These are phyloP conservation scores for Tachuris rubrigastra DNA, from an alignment of 2,113 vertebrate genomes.

Conservation along the genomic window DNA sequence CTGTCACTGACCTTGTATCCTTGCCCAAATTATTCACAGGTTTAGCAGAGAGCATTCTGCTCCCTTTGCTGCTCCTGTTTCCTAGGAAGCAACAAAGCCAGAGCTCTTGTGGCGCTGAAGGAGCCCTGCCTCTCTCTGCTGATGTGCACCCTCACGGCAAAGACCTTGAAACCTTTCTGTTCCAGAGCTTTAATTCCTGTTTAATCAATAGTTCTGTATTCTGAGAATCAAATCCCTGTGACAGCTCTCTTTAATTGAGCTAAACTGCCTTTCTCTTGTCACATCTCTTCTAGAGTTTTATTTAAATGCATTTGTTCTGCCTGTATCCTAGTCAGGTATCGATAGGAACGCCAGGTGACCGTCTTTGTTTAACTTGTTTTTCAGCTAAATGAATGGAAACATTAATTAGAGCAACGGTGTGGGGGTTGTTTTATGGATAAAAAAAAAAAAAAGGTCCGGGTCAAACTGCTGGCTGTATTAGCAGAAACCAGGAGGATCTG, in stretches of 20 bases:
- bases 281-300: slow-evolving; percentile 35
- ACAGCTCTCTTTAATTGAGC: slow-evolving; percentile 57
- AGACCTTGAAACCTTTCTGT: slow-evolving; percentile 62
- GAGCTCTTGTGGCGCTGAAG: not conserved
- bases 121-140: slow-evolving; percentile 30
- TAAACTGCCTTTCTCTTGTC: slow-evolving; percentile 56
- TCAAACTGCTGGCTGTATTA: not conserved
- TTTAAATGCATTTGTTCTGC: slow-evolving; percentile 41
- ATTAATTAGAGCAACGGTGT: slow-evolving; percentile 33
- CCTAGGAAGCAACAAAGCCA: slow-evolving; percentile 46
- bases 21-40: not conserved
- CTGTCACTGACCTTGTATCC: not conserved
- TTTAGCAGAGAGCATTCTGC: not conserved
- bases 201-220: slow-evolving; percentile 57
- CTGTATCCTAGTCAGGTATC: not conserved
- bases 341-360: slow-evolving; percentile 37
- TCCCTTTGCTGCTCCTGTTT: slow-evolving; percentile 41
- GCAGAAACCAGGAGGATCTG: slow-evolving; percentile 14
- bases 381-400: slow-evolving; percentile 45
- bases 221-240: slow-evolving; percentile 44
- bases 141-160: not conserved
- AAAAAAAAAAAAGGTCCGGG: not conserved
- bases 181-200: slow-evolving; percentile 38
- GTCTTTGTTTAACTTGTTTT: slow-evolving; percentile 58
- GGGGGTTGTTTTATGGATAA: not conserved